These are phyloP conservation scores for Raja brachyura DNA, from an alignment of 2,113 vertebrate species.

Conservation along the genomic window DNA sequence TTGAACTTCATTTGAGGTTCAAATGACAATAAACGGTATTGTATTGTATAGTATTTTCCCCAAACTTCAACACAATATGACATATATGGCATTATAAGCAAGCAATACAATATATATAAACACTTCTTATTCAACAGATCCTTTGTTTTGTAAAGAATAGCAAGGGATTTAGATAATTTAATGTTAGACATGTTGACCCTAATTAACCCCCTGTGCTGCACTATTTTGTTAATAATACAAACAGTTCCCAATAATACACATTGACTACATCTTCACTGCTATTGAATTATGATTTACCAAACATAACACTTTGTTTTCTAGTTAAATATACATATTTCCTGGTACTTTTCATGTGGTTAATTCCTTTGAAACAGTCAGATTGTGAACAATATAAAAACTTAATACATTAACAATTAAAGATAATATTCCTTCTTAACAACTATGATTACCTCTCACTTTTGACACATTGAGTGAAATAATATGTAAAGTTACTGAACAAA, in stretches of 20 bases:
- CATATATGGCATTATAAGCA: too few species aligned
- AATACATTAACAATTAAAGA: neutral
- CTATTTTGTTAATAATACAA: neutral
- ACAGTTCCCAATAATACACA: neutral
- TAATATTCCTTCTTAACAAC: neutral
- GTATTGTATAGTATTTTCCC: too few species aligned
- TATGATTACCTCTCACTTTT: neutral
- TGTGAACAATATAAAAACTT: neutral
- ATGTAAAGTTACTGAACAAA: neutral
- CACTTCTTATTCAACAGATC: too few species aligned
- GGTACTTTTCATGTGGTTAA: neutral
- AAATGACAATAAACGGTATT: too few species aligned
- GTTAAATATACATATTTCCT: neutral
- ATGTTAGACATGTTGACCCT: neutral
- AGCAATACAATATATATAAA: too few species aligned
- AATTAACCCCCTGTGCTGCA: neutral
- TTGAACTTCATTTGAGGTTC: too few species aligned
- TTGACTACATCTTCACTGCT: neutral
- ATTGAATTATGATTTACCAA: neutral
- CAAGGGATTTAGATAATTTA: too few species aligned
- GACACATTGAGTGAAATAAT: neutral
- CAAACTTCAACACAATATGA: too few species aligned
- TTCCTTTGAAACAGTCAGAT: neutral
- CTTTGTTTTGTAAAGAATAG: too few species aligned
- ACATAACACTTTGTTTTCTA: neutral